A percentile compares a stretch with the other conserved stretches of the same genome.
These are phyloP conservation scores for Pandemis corylana DNA, from an alignment of 2,888 invertebrate species.

Conservation along the genomic window DNA sequence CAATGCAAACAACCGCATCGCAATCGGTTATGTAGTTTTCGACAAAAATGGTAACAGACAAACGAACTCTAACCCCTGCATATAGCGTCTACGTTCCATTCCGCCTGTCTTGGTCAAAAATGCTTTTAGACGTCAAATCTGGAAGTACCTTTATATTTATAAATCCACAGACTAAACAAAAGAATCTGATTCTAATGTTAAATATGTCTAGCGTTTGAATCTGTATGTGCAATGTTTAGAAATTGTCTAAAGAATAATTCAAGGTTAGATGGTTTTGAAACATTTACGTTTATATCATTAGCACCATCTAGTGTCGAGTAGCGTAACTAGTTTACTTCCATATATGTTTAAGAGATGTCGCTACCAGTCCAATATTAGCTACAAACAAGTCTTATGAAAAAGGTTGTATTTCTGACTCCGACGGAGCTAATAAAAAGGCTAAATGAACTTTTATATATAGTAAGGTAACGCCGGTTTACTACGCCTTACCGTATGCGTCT, in stretches of 20 bases:
- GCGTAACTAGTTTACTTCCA: not conserved
- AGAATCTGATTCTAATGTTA: not conserved
- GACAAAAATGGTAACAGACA: too few species aligned
- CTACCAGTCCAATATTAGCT: not conserved
- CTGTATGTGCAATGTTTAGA: not conserved
- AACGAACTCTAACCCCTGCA: too few species aligned
- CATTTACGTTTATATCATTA: not conserved
- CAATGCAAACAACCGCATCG: too few species aligned
- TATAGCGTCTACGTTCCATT: not conserved
- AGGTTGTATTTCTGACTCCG: too few species aligned
- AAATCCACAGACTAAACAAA: conserved; percentile 22
- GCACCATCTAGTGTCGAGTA: conserved; percentile 32
- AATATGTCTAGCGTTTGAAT: not conserved
- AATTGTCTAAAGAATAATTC: not conserved
- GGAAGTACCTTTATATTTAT: conserved; percentile 22
- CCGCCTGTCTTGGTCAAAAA: too few species aligned
- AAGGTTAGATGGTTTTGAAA: too few species aligned
- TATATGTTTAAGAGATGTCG: conserved; percentile 21
- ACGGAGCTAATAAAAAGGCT: too few species aligned
- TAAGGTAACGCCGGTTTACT: too few species aligned
- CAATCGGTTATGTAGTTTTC: too few species aligned
- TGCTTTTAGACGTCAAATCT: conserved; percentile 4
- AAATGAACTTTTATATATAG: too few species aligned
- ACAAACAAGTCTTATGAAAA: too few species aligned
- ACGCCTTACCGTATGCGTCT: too few species aligned